Evolutionary conservation across 2,888 invertebrate species (phyloP).

Genomic region (Spilosoma lubricipeda): DNA sequence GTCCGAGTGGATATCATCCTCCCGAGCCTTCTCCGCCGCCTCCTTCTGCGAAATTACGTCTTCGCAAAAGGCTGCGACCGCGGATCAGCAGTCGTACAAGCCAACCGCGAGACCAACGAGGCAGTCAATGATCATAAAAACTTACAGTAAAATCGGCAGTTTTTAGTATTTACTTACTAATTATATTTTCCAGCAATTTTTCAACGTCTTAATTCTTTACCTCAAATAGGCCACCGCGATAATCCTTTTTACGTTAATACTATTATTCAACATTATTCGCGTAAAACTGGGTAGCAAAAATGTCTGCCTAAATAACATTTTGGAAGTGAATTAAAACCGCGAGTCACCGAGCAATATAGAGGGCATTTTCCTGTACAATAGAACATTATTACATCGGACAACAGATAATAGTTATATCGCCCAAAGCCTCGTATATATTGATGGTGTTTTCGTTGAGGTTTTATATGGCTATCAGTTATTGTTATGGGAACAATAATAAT

Average conservation of each 20-base stretch:
- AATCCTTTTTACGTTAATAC: slow-evolving; percentile 25
- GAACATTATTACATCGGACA: slow-evolving; percentile 58
- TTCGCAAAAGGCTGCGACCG: no score
- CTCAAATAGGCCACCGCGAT: slow-evolving; percentile 2
- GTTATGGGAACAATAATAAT: not conserved
- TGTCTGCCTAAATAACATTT: slow-evolving; percentile 31
- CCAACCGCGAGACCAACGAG: no score
- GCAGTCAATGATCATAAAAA: not conserved
- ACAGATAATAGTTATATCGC: slow-evolving; percentile 58
- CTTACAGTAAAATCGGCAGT: not conserved
- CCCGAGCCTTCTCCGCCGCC: no score
- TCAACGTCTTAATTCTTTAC: not conserved
- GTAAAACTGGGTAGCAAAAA: slow-evolving; percentile 18
- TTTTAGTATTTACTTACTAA: not conserved
- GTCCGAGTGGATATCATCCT: no score
- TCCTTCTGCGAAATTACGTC: no score
- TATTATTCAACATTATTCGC: slow-evolving; percentile 26
- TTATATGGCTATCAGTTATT: not conserved
- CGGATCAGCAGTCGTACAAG: no score
- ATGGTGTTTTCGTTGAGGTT: slow-evolving; percentile 2
- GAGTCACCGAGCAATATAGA: slow-evolving; percentile 37
- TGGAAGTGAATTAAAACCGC: slow-evolving; percentile 44
- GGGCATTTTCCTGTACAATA: slow-evolving; percentile 56
- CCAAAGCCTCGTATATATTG: slow-evolving; percentile 24
- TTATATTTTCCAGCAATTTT: not conserved